Evolutionary conservation across 2,888 invertebrate species (phyloP), one percentile per base, ranked within the genome.

Genomic region (Actias luna): DNA sequence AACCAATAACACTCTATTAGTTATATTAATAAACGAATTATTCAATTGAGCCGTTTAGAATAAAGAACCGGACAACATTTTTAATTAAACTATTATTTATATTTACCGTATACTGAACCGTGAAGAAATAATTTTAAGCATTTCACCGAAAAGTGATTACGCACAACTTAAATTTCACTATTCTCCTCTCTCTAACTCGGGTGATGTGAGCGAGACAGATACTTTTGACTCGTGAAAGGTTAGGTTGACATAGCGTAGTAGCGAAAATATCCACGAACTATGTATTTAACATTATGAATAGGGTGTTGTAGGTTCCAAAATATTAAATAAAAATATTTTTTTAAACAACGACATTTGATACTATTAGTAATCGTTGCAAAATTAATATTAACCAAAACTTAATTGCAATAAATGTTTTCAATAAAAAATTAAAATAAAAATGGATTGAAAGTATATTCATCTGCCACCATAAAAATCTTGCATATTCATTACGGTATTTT

Each of bases 111-210:
- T 36, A 46, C 61, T 22, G 61, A 58, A 58, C 61, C 61, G 22
- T 25, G n/a, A 29, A 16, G 5, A 5, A 29, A 55, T 2, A 52
- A 33, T 36, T 22, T n/a, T 25, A 55, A 63, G 57, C 63, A 63
- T 63, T 63, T 63, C 59, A 58, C 63, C 59, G 39, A 65, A 63
- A 63, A 35, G 36, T 52, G 59, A 55, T 39, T 63, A 58, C 60
- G 42, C 39, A 52, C 52, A 25, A 55, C 16, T 22, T 52, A 62
- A 62, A 64, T 65, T 65, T 65, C 63, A 60, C 65, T 36, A 36
- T 27, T 60, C 52, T 60, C 61, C 65, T 63, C 65, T 61, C 61
- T 65, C 63, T 35, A 52, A n/a, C 58, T 27, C 2, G 33, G 12
- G 31, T 25, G 33, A 35, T 39, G 33, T 59, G 60, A 61, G 25